phyloP scores from a whole-genome alignment of 2,113 vertebrate species.

The Hippocampus guttulatus region DNA sequence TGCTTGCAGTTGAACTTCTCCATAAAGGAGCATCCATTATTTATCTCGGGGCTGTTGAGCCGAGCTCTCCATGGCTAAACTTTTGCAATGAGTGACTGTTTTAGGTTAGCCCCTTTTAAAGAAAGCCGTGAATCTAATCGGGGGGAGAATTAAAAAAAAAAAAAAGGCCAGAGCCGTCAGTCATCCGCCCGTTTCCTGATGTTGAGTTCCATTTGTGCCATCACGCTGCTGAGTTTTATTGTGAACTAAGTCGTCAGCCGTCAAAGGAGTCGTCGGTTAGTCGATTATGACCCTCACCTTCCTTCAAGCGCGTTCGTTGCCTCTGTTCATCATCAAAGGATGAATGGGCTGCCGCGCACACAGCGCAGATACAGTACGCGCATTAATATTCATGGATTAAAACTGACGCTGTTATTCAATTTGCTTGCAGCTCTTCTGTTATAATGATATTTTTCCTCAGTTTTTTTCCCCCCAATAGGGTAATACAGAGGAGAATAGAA shows the following conservation, averaged over 20 bases:
- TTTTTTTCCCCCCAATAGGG: constrained; percentile 24
- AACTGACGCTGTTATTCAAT: constrained; percentile 28
- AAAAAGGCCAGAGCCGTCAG: constrained; percentile 31
- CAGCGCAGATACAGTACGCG: constrained; percentile 15
- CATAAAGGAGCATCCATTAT: neutral
- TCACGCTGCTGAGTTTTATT: constrained; percentile 31
- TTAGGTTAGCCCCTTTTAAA: constrained; percentile 38
- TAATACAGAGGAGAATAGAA: constrained; percentile 40
- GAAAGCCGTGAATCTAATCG: constrained; percentile 40
- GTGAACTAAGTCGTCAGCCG: constrained; percentile 36
- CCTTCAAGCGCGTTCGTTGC: constrained; percentile 15
- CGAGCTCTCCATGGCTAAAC: neutral
- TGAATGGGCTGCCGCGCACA: constrained; percentile 14
- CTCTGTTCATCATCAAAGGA: constrained; percentile 18
- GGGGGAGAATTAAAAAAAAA: constrained; percentile 1
- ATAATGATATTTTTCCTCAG: constrained; percentile 27
- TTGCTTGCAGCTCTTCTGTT: constrained; percentile 23
- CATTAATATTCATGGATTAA: constrained; percentile 30
- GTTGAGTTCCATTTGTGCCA: constrained; percentile 41
- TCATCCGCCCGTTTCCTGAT: constrained; percentile 37
- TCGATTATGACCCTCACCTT: constrained; percentile 41
- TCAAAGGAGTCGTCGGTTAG: constrained; percentile 42
- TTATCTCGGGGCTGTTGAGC: constrained; percentile 11
- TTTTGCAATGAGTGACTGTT: constrained; percentile 36
- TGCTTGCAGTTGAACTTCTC: neutral